These are phyloP conservation scores for Merodon equestris DNA, from an alignment of 2,888 invertebrate species.

Conservation along the genomic window DNA sequence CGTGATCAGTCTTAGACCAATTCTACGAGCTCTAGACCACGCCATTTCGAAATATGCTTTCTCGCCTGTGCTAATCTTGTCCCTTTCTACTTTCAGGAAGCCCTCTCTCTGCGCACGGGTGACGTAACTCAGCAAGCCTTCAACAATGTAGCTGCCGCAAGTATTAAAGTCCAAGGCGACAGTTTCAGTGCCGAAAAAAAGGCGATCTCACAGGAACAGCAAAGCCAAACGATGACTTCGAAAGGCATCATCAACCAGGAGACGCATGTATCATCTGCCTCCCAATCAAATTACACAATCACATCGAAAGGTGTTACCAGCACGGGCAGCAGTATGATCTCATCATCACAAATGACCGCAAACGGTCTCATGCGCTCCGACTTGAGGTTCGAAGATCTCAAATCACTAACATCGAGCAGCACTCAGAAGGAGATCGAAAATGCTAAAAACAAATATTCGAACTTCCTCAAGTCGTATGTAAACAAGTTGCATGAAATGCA, in stretches of 20 bases:
- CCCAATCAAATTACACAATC: conserved; percentile 89
- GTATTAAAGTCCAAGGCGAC: conserved; percentile 91
- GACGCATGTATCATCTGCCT: conserved; percentile 86
- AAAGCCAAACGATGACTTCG: conserved; percentile 87
- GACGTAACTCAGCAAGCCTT: conserved; percentile 92
- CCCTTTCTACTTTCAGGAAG: conserved; percentile 84
- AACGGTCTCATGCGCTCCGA: conserved; percentile 84
- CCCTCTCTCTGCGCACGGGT: conserved; percentile 89
- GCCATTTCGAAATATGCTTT: too few relatives aligned
- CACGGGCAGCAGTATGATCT: conserved; percentile 81
- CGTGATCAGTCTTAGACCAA: too few relatives aligned
- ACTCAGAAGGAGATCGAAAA: conserved; percentile 88
- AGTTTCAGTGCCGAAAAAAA: conserved; percentile 91
- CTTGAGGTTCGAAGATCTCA: conserved; percentile 90
- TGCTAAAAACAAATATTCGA: conserved; percentile 90
- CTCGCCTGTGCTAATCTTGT: not conserved
- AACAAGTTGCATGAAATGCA: conserved; percentile 82
- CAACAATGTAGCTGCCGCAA: conserved; percentile 90
- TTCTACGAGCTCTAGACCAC: too few relatives aligned
- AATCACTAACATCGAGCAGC: conserved; percentile 86
- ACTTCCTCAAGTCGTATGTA: conserved; percentile 86
- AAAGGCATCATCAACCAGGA: conserved; percentile 88
- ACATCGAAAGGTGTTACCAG: conserved; percentile 87
- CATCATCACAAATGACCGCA: conserved; percentile 80
- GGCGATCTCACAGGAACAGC: conserved; percentile 86